A percentile compares a stretch with the other conserved stretches of the same genome.
Evolutionary conservation across 2,797 vertebrate genomes (phyloP).

Genomic region (Aviceda cuculoides): DNA sequence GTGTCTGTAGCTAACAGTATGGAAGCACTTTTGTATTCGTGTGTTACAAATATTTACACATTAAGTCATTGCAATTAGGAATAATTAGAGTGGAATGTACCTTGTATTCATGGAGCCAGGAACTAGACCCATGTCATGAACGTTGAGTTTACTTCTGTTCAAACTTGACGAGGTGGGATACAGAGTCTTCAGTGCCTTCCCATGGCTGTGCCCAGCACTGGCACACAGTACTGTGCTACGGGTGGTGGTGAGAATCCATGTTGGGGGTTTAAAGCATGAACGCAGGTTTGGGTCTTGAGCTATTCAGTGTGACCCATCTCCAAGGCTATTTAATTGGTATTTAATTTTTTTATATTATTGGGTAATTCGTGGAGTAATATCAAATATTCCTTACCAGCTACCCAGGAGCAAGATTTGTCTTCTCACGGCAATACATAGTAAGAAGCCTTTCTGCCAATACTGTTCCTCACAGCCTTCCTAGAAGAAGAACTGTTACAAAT

Average conservation of each 20-base stretch:
- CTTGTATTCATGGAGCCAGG: background rate
- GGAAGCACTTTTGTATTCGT: slow-evolving; percentile 40
- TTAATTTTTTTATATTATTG: background rate
- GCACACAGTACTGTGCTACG: background rate
- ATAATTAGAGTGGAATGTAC: slow-evolving; percentile 61
- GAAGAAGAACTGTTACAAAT: background rate
- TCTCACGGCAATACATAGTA: background rate
- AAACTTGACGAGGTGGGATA: rapidly evolving
- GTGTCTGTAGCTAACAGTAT: background rate
- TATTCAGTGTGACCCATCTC: background rate
- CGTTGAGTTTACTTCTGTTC: background rate
- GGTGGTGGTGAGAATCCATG: background rate
- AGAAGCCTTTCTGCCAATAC: background rate
- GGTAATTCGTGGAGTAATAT: background rate
- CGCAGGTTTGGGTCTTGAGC: background rate
- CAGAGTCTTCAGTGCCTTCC: background rate
- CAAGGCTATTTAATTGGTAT: background rate
- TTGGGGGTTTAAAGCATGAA: background rate
- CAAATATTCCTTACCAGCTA: background rate
- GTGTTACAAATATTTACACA: slow-evolving; percentile 52
- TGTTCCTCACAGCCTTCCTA: background rate
- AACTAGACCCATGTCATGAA: background rate
- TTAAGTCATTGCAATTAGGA: slow-evolving; percentile 55
- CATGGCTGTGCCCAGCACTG: background rate
- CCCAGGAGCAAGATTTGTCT: background rate